A percentile compares a stretch with the other conserved stretches of the same genome.
These are phyloP conservation scores for Pelobates fuscus DNA, from an alignment of 2,113 vertebrate genomes.

Conservation along the genomic window DNA sequence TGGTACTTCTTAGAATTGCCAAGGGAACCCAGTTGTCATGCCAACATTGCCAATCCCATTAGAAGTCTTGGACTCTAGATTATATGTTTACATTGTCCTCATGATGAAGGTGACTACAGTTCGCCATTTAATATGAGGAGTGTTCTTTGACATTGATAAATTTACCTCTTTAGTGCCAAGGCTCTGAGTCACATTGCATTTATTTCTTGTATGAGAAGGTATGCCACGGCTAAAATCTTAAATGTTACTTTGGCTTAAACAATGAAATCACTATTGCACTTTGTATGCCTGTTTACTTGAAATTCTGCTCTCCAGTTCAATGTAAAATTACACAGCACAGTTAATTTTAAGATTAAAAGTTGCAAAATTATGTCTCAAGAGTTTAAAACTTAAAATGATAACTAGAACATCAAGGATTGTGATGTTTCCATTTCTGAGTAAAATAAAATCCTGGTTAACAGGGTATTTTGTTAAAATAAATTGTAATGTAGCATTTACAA, in stretches of 20 bases:
- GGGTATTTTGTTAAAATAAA: no score
- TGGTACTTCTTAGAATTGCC: neutral
- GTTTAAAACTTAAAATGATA: no score
- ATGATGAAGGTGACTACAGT: constrained; percentile 18
- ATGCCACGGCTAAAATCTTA: neutral
- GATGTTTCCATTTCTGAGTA: no score
- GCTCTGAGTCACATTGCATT: constrained; percentile 3
- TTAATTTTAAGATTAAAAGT: no score
- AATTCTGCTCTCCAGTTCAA: no score
- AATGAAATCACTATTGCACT: neutral
- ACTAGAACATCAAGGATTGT: no score
- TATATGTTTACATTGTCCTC: constrained; percentile 17
- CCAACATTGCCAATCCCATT: constrained; percentile 25
- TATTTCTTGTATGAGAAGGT: neutral
- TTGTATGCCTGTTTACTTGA: no score
- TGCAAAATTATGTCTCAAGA: no score
- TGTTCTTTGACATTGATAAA: constrained; percentile 14
- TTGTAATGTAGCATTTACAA: no score
- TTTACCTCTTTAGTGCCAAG: constrained; percentile 18
- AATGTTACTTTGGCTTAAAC: neutral
- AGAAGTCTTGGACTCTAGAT: constrained; percentile 5
- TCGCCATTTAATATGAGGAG: constrained; percentile 29
- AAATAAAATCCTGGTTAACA: no score
- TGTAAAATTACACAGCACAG: no score
- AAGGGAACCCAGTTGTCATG: constrained; percentile 35